Percentiles rank a stretch among this genome's conserved stretches.
These are phyloP conservation scores for Calyptomena viridis DNA, from an alignment of 2,113 vertebrate genomes.

Conservation along the genomic window DNA sequence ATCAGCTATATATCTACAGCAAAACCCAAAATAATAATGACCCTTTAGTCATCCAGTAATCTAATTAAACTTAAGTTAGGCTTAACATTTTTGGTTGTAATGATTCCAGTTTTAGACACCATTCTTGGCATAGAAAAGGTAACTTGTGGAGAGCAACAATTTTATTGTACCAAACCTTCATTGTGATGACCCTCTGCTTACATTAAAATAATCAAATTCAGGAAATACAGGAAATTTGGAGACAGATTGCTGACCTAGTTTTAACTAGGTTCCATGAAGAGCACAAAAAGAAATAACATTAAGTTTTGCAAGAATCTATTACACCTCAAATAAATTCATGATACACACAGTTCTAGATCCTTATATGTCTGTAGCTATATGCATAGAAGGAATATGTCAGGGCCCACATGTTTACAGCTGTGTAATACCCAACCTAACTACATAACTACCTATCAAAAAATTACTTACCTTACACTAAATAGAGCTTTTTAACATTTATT, in stretches of 20 bases:
- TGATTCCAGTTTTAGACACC: not conserved
- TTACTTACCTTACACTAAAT: not conserved
- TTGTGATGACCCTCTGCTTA: not conserved
- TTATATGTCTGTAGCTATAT: not conserved
- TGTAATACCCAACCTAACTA: not conserved
- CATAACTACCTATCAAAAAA: not conserved
- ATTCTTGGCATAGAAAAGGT: not conserved
- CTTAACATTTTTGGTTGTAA: not conserved
- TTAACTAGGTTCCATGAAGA: not conserved
- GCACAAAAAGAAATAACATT: not conserved
- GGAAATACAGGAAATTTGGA: not conserved
- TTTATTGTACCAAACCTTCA: not conserved
- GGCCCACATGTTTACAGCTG: not conserved
- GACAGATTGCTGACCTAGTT: not conserved
- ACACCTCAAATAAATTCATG: not conserved
- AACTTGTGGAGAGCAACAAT: not conserved
- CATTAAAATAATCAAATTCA: not conserved
- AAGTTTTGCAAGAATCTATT: not conserved
- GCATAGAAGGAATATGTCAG: not conserved
- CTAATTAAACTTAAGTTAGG: not conserved
- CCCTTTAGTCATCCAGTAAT: not conserved
- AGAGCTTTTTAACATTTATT: not conserved
- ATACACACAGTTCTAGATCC: not conserved
- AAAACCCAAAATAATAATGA: not conserved
- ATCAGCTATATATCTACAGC: not conserved